Evolutionary conservation across 2,797 vertebrate species (phyloP).

Genomic region (Miichthys miiuy): DNA sequence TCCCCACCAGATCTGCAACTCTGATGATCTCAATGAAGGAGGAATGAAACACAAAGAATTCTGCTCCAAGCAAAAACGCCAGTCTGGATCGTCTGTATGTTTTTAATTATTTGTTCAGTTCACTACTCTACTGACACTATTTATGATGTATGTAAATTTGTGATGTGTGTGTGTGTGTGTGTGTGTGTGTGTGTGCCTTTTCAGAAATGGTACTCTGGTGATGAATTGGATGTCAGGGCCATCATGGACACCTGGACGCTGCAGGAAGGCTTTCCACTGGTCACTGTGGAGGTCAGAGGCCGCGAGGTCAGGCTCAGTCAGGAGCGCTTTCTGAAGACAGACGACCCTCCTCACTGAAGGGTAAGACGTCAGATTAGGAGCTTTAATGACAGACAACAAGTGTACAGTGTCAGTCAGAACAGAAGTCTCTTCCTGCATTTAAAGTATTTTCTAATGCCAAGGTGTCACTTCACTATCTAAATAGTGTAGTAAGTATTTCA

Average conservation of each 20-base stretch:
- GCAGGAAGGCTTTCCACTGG: conserved; percentile 93
- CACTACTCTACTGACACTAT: neutral
- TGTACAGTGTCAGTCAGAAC: neutral
- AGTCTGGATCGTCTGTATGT: conserved; percentile 82
- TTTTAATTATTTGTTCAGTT: neutral
- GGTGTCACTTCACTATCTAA: neutral
- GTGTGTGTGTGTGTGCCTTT: conserved; percentile 13
- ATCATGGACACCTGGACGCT: conserved; percentile 96
- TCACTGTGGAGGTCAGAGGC: conserved; percentile 89
- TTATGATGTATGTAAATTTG: neutral
- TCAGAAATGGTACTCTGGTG: conserved; percentile 88
- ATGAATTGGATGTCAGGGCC: conserved; percentile 86
- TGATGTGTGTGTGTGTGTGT: conserved; percentile 15
- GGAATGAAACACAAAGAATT: conserved; percentile 77
- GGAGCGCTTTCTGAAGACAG: conserved; percentile 88
- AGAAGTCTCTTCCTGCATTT: neutral
- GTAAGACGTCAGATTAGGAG: conserved; percentile 74
- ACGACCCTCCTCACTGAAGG: conserved; percentile 75
- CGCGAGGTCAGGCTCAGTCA: conserved; percentile 88
- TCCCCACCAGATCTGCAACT: conserved; percentile 85
- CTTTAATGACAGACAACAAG: neutral
- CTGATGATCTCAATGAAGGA: conserved; percentile 70
- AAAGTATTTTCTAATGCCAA: neutral
- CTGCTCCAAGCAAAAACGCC: conserved; percentile 77
- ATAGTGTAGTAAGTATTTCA: neutral